Percentiles rank a stretch among this genome's conserved stretches.
Conservation (phyloP, 1,140 invertebrate genomes). For the Drosophila novamexicana region DNA sequence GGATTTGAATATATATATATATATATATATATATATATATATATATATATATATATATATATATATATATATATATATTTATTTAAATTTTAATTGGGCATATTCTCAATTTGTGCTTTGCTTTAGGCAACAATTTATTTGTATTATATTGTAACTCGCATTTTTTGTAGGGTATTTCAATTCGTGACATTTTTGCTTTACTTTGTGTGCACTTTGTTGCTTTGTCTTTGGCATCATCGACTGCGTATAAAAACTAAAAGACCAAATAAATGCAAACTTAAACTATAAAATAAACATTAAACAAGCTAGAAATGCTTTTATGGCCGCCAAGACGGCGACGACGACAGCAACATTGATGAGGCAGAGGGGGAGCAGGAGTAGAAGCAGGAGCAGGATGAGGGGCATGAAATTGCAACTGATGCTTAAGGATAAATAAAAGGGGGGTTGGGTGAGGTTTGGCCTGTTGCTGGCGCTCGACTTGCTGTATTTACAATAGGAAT, state of each 20-base stretch:
- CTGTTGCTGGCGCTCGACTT: constrained; percentile 29
- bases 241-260: constrained; percentile 79
- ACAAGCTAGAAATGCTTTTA: constrained; percentile 83
- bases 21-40: too few relatives aligned
- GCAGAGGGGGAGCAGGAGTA: constrained; percentile 20
- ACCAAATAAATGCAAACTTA: constrained; percentile 83
- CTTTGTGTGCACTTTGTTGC: constrained; percentile 1
- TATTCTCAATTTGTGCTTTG: too few relatives aligned
- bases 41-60: too few relatives aligned
- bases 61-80: too few relatives aligned
- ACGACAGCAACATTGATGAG: constrained; percentile 37
- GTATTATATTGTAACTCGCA: neutral
- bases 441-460: neutral
- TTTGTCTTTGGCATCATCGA: constrained; percentile 31
- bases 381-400: constrained; percentile 15
- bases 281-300: constrained; percentile 84
- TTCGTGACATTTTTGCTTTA: neutral
- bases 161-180: neutral
- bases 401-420: constrained; percentile 31
- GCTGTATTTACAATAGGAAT: constrained; percentile 63
- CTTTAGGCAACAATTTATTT: too few relatives aligned
- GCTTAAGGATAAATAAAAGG: constrained; percentile 15
- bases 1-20: too few relatives aligned
- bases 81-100: too few relatives aligned
- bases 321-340: constrained; percentile 60